Evolutionary conservation across 35 echinoderm and acorn worm species (phyloP).

Genomic region (Strongylocentrotus purpuratus): DNA sequence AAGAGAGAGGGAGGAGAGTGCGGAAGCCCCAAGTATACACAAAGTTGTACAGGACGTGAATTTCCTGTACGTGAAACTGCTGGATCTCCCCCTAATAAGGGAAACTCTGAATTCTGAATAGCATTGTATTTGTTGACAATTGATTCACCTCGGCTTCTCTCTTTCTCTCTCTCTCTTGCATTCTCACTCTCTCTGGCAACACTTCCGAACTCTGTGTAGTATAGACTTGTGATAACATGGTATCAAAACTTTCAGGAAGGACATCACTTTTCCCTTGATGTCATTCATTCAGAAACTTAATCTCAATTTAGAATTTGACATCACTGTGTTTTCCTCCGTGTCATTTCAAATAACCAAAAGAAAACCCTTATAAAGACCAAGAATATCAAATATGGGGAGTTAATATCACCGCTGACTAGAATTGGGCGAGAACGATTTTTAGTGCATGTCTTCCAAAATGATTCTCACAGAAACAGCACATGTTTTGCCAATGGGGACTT

Average conservation of each 20-base stretch:
- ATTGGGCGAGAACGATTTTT: neutral
- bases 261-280: neutral
- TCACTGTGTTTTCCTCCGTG: neutral
- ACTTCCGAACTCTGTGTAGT: neutral
- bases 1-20: neutral
- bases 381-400: neutral
- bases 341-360: neutral
- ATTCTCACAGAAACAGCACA: neutral
- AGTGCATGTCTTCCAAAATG: neutral
- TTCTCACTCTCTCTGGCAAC: neutral
- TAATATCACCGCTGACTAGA: neutral
- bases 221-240: conserved; percentile 1
- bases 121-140: neutral
- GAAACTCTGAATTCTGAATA: neutral
- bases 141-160: neutral
- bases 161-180: neutral
- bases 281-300: neutral
- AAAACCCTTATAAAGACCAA: neutral
- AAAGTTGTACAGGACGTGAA: neutral
- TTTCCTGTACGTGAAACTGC: conserved; percentile 10
- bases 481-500: neutral
- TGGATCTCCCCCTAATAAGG: neutral
- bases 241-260: neutral
- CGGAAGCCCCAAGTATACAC: neutral
- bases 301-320: neutral